Percentiles rank a stretch among this genome's conserved stretches.
Conservation (phyloP, 2,113 vertebrate species). For the Aspidoscelis tigris region DNA sequence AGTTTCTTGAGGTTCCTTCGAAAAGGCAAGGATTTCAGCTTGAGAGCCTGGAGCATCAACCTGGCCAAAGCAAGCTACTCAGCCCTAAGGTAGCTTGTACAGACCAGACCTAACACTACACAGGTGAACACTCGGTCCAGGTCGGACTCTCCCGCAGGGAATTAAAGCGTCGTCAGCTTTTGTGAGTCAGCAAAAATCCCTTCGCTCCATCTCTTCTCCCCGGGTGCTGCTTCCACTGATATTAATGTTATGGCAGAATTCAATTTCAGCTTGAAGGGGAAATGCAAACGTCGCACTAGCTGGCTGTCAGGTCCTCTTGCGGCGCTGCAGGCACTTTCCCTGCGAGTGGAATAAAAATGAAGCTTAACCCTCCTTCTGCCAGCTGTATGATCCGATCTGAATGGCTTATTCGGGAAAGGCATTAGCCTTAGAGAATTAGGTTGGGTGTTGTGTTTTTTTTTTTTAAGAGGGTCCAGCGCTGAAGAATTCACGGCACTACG, state of each 20-base stretch:
- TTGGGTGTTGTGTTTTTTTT: not conserved
- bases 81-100: not conserved
- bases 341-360: not conserved
- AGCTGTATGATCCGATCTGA: not conserved
- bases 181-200: not conserved
- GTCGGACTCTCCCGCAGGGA: not conserved
- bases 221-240: not conserved
- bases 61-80: not conserved
- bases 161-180: not conserved
- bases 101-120: not conserved
- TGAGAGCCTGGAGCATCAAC: not conserved
- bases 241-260: not conserved
- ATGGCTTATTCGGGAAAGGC: not conserved
- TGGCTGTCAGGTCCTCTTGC: slow-evolving; percentile 25
- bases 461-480: not conserved
- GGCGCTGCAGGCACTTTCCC: slow-evolving; percentile 4
- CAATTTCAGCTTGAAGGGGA: slow-evolving; percentile 21
- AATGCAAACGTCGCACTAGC: slow-evolving; percentile 2
- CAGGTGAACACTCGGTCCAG: not conserved
- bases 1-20: not conserved
- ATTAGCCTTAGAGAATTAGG: not conserved
- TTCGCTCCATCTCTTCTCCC: not conserved
- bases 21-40: not conserved
- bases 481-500: not conserved
- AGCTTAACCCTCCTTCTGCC: slow-evolving; percentile 24